Percentiles rank a stretch among this genome's conserved stretches.
Conservation (phyloP, 53 echinoderm and acorn worm genomes). For the Echinarachnius parma region DNA sequence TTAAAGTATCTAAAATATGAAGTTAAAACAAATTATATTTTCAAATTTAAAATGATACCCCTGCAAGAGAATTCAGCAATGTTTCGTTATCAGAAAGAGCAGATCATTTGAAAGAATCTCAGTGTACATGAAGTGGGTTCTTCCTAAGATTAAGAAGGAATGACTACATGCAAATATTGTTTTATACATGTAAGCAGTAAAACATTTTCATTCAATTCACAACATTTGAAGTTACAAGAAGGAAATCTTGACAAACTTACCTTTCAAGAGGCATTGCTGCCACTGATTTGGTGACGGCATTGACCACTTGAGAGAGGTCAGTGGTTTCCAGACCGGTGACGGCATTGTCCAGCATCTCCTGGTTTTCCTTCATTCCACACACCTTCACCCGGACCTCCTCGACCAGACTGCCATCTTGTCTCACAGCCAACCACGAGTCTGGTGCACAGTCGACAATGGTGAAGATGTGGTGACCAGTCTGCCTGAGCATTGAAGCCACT, state of each 20-base stretch:
- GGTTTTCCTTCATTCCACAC: neutral
- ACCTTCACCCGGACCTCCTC: slow-evolving; percentile 14
- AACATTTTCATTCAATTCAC: too few relatives aligned
- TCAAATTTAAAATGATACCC: too few relatives aligned
- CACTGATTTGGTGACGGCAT: neutral
- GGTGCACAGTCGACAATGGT: neutral
- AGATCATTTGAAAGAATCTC: too few relatives aligned
- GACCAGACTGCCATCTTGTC: slow-evolving; percentile 14
- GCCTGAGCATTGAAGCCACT: neutral
- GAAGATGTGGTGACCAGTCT: slow-evolving; percentile 24
- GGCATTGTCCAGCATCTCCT: neutral
- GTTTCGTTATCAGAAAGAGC: too few relatives aligned
- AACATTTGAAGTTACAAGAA: too few relatives aligned
- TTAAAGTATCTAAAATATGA: too few relatives aligned
- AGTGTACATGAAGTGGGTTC: too few relatives aligned
- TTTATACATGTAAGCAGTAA: too few relatives aligned
- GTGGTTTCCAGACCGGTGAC: neutral
- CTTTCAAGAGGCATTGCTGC: neutral
- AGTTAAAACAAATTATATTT: too few relatives aligned
- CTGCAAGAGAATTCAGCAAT: too few relatives aligned
- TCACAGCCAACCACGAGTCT: neutral
- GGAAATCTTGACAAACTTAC: slow-evolving; percentile 12
- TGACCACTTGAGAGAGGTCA: slow-evolving; percentile 6
- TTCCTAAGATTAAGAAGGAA: too few relatives aligned
- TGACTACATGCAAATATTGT: too few relatives aligned